Evolutionary conservation across 2,888 invertebrate genomes (phyloP).

Genomic region (Rugalucina vietnamica): DNA sequence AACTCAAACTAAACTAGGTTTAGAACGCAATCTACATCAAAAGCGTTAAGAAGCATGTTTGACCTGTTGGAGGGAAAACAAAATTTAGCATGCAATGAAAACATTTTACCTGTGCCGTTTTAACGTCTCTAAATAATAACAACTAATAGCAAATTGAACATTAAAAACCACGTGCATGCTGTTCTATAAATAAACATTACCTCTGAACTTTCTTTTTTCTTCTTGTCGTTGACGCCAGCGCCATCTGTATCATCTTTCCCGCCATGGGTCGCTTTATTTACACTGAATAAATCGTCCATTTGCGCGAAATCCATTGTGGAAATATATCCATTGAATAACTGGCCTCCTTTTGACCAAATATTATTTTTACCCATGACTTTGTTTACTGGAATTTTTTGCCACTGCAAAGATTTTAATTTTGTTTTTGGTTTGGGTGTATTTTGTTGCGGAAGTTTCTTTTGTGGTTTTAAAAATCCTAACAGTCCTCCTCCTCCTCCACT

Average conservation of each 20-base stretch:
- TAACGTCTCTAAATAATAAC: too few relatives aligned
- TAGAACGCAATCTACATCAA: too few relatives aligned
- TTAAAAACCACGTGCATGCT: too few relatives aligned
- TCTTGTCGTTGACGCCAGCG: constrained; percentile 70
- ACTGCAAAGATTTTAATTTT: constrained; percentile 98
- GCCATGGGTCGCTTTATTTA: constrained; percentile 56
- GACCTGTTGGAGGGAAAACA: too few relatives aligned
- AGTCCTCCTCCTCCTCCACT: constrained; percentile 44
- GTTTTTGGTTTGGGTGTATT: constrained; percentile 96
- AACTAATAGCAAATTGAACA: too few relatives aligned
- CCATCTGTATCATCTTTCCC: constrained; percentile 39
- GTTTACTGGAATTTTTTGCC: constrained; percentile 95
- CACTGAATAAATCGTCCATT: constrained; percentile 82
- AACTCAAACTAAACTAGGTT: too few relatives aligned
- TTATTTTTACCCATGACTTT: constrained; percentile 95
- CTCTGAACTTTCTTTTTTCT: constrained; percentile 79
- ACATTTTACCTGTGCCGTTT: too few relatives aligned
- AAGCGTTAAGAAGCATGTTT: too few relatives aligned
- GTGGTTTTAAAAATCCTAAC: constrained; percentile 41
- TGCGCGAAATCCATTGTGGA: constrained; percentile 79
- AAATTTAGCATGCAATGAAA: too few relatives aligned
- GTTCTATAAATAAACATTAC: too few relatives aligned
- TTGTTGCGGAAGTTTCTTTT: constrained; percentile 78
- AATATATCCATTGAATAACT: constrained; percentile 74
- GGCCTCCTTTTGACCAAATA: constrained; percentile 91